Evolutionary conservation across 2,888 invertebrate species (phyloP), one percentile per base, ranked within the genome.

Genomic region (Plebejus anna): DNA sequence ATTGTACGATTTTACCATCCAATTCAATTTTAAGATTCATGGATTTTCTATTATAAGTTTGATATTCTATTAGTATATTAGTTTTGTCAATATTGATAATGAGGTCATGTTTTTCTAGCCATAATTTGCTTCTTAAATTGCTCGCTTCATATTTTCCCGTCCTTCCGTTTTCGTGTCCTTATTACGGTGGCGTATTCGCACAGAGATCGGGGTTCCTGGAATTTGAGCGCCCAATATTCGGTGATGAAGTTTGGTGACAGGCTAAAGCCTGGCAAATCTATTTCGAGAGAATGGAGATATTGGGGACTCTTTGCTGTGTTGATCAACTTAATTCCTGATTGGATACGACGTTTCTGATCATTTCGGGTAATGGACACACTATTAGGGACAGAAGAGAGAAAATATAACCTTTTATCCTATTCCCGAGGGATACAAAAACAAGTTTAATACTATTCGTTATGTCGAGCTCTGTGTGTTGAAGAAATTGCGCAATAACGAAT

Each of bases 171-270:
- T 66, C 66, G 16, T 66, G 28, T 61, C 61, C 28, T 61, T 61
- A 66, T 66, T 36, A 66, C 32, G 13, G 66, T 36, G 66, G 16
- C 66, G 66, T 66, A 66, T 36, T 66, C 66, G 4, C 66, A 32
- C 66, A 66, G 16, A 13, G 13, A 66, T 16, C 13, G 13, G 66
- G 32, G 66, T 16, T 66, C 66, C 66, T 36, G 66, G 66, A 66
- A 66, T 66, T 66, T 66, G 66, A 36, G 32, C 66, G 66, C 32
- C 66, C 32, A 66, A 66, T 66, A 66, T 66, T 66, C 11, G 61
- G 61, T 66, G 28, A 66, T 66, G 61, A 36, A 32, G 32, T 66
- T 66, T 11, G 32, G 2, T 66, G 66, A 66, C 66, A 66, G 13
- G 66, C 13, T 59, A 66, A 32, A 32, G 66, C 32, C 66, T 36